A percentile compares a stretch with the other conserved stretches of the same genome.
Evolutionary conservation across 2,113 vertebrate species (phyloP).

Genomic region (Gambusia holbrooki): DNA sequence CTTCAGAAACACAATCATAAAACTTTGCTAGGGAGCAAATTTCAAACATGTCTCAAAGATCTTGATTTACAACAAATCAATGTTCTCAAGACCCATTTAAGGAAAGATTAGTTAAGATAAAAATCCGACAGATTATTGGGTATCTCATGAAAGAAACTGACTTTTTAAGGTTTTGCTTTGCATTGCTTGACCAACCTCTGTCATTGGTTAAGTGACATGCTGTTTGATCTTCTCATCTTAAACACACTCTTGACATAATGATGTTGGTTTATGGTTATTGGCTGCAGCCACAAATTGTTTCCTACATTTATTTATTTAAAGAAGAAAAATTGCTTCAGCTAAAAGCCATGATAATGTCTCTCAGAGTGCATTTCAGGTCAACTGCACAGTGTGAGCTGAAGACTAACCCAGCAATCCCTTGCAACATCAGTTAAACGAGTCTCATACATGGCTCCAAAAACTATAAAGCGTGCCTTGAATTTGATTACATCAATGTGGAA

Average conservation of each 20-base stretch:
- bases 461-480: constrained; percentile 22
- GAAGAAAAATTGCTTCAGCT: constrained; percentile 51
- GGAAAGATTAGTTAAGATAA: constrained; percentile 13
- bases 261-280: constrained; percentile 70
- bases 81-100: constrained; percentile 15
- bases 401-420: constrained; percentile 13
- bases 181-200: constrained; percentile 48
- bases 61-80: constrained; percentile 34
- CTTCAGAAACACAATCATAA: constrained; percentile 10
- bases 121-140: constrained; percentile 24
- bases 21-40: constrained; percentile 20
- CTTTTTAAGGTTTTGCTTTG: constrained; percentile 10
- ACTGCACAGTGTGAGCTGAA: constrained; percentile 58
- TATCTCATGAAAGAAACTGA: constrained; percentile 19
- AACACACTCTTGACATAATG: constrained; percentile 61
- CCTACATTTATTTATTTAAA: constrained; percentile 67
- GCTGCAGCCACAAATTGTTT: constrained; percentile 45
- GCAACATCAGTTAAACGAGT: neutral
- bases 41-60: constrained; percentile 41
- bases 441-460: constrained; percentile 32
- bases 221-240: constrained; percentile 67
- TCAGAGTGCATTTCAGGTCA: constrained; percentile 61
- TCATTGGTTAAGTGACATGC: constrained; percentile 61
- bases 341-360: constrained; percentile 31
- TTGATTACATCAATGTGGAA: constrained; percentile 16